Evolutionary conservation across 2,113 vertebrate genomes (phyloP).

Genomic region (Hyla sarda): DNA sequence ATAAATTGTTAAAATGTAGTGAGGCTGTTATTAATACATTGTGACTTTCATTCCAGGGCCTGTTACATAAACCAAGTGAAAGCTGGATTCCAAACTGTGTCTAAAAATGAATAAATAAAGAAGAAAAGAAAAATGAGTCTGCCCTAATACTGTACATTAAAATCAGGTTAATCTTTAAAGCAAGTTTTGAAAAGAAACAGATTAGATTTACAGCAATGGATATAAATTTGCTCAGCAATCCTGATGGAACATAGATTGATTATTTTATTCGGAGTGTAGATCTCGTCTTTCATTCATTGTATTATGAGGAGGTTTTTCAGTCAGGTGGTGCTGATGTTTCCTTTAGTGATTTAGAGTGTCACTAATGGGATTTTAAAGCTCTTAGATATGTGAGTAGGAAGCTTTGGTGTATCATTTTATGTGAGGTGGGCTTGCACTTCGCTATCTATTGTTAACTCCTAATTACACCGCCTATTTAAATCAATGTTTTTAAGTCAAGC

Average conservation of each 20-base stretch:
- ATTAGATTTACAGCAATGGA: slow-evolving; percentile 9
- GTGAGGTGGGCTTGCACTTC: slow-evolving; percentile 25
- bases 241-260: not conserved
- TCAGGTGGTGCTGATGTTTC: slow-evolving; percentile 39
- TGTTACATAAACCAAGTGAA: not conserved
- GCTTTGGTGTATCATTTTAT: slow-evolving; percentile 24
- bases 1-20: not conserved
- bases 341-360: slow-evolving; percentile 47
- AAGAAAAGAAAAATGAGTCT: not conserved
- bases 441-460: slow-evolving; percentile 38
- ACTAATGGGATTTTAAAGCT: slow-evolving; percentile 55
- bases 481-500: slow-evolving; percentile 38
- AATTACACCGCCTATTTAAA: slow-evolving; percentile 50
- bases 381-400: slow-evolving; percentile 52
- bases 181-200: not conserved
- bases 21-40: not conserved
- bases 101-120: not conserved
- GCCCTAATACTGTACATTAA: not conserved
- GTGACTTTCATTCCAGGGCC: not conserved
- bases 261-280: not conserved
- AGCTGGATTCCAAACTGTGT: not conserved
- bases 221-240: not conserved
- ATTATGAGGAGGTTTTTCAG: slow-evolving; percentile 1
- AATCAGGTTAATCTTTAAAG: not conserved
- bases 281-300: not conserved